Conservation (phyloP, 2,888 invertebrate genomes). For the Graphium colonna region DNA sequence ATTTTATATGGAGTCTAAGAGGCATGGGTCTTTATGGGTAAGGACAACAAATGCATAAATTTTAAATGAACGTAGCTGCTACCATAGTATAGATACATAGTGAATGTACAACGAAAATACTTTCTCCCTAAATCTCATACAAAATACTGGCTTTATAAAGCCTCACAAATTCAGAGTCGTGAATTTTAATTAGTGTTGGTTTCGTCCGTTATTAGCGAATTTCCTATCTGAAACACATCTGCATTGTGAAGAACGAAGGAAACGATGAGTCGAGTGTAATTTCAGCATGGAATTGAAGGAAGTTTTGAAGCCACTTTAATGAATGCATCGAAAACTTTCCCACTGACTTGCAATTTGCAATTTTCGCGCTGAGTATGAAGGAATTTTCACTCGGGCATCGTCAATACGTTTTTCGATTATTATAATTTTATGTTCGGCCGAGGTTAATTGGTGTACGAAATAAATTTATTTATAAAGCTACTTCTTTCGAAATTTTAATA, state of each 20-base stretch:
- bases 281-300: slow-evolving; percentile 53
- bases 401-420: slow-evolving; percentile 24
- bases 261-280: slow-evolving; percentile 45
- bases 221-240: slow-evolving; percentile 26
- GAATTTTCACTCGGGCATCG: slow-evolving; percentile 33
- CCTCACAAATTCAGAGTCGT: neutral
- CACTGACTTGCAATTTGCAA: slow-evolving; percentile 55
- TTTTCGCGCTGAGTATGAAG: slow-evolving; percentile 40
- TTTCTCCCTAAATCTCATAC: too few species aligned
- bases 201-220: slow-evolving; percentile 21
- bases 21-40: too few species aligned
- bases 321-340: slow-evolving; percentile 63
- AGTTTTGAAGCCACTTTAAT: slow-evolving; percentile 56
- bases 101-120: too few species aligned
- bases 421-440: slow-evolving; percentile 21
- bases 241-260: slow-evolving; percentile 35
- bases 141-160: neutral
- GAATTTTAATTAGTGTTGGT: slow-evolving; percentile 13
- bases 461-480: too few species aligned
- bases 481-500: too few species aligned
- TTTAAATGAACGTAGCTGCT: too few species aligned
- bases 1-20: too few species aligned
- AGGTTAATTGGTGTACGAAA: slow-evolving; percentile 18
- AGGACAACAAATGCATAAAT: too few species aligned
- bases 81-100: too few species aligned